Base-by-base conservation (phyloP, 30 jellyfish, hydroid and myxozoan genomes). In the Aurelia sp. region DNA sequence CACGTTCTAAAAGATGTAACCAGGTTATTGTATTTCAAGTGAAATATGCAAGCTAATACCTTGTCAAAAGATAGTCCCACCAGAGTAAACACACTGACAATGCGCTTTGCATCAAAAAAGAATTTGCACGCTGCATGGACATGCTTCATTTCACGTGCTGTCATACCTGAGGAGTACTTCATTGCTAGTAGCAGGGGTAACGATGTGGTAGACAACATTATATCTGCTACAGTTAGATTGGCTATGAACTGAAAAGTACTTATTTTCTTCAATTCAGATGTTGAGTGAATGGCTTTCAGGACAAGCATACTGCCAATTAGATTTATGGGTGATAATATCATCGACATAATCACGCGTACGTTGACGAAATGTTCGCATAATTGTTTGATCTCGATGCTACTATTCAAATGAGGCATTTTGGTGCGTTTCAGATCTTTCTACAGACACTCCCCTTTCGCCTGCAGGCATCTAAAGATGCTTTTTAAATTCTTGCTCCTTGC, bases 221-320 rank as follows among this genome's bases (percentile, higher is more conserved):
- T 40, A 63, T 86, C 96, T 4, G 86, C 63, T 0, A 68, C 37
- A 35, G 90, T 41, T 13, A 86, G 84, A 61, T 86, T 86, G 47
- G 90, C 96, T 44, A 86, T 69, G 71, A 86, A 76, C 20, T 31
- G 76, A 71, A 86, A 86, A n/a, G 89, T 86, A 73, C 82, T 86
- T 30, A 86, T 86, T 44, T 76, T 76, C 33, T 62, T 37, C 31
- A 86, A 58, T 19, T 86, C 96, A 30, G 67, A 62, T 11, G 90
- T 53, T 27, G 53, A 41, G 8, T 59, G 66, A 6, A 86, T 86
- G 0, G 89, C 96, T 75, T 81, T 18, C 27, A 86, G 73, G 27
- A 86, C 66, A 15, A 86, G 55, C 5, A 53, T 66, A 48, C 88
- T 86, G 7, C 96, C 96, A 17, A 76, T 40, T 8, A 76, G 65